These are phyloP conservation scores for Sitta europaea DNA, from an alignment of 2,113 vertebrate genomes.

Conservation along the genomic window DNA sequence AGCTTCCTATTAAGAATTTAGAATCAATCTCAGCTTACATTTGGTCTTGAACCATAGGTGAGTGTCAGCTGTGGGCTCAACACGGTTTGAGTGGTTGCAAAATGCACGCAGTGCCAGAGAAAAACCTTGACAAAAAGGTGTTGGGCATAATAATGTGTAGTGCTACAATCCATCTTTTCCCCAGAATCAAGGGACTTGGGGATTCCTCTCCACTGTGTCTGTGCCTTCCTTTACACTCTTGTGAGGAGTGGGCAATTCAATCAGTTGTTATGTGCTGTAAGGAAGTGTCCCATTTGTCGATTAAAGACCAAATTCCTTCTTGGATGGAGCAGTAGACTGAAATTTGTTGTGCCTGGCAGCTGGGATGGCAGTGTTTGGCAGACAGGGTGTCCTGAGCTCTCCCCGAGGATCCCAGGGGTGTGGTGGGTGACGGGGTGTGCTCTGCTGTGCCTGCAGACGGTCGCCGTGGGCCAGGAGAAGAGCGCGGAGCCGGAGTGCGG, in stretches of 20 bases:
- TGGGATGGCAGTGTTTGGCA: background rate
- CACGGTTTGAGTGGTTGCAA: background rate
- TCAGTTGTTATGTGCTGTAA: background rate
- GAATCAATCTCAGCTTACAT: background rate
- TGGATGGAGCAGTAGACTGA: background rate
- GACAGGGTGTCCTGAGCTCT: background rate
- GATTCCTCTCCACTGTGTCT: background rate
- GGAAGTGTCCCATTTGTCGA: too few relatives aligned
- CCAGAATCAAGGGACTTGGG: fast-evolving
- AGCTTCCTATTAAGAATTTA: background rate
- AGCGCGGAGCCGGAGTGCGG: slow-evolving; percentile 68
- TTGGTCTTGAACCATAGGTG: background rate
- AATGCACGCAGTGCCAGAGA: background rate
- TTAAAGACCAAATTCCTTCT: background rate
- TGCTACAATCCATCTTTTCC: background rate
- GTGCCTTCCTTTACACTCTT: background rate
- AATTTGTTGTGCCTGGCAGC: background rate
- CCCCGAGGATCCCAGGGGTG: too few relatives aligned
- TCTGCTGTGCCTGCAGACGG: slow-evolving; percentile 61
- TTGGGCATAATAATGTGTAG: background rate
- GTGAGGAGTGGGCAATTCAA: fast-evolving
- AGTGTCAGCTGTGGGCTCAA: background rate
- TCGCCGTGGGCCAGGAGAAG: slow-evolving; percentile 79
- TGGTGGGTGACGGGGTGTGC: background rate
- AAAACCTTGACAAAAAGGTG: background rate